Percentiles rank a stretch among this genome's conserved stretches.
phyloP scores from a whole-genome alignment of 2,113 vertebrate species.

The Isurus oxyrinchus region DNA sequence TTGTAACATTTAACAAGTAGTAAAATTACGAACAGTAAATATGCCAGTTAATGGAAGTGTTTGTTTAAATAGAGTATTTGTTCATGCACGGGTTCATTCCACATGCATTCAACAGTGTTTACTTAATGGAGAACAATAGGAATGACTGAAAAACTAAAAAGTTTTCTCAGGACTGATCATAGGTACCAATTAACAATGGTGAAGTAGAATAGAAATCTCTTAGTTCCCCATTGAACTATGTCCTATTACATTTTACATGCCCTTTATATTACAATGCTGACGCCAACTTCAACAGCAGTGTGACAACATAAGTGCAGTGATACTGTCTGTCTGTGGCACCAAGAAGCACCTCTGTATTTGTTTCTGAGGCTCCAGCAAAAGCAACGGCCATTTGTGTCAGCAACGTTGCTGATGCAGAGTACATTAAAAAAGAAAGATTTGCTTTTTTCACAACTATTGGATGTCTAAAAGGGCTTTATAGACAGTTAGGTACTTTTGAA shows the following conservation, averaged over 20 bases:
- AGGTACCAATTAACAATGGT: too few relatives aligned
- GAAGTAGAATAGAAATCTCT: too few relatives aligned
- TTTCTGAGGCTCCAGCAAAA: not conserved
- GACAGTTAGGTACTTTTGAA: not conserved
- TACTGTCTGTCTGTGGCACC: not conserved
- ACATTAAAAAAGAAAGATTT: not conserved
- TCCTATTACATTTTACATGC: not conserved
- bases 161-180: not conserved
- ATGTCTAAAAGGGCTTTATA: not conserved
- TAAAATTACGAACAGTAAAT: not conserved
- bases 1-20: not conserved
- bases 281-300: not conserved
- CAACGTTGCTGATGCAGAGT: not conserved
- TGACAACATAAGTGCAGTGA: not conserved
- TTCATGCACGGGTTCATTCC: not conserved
- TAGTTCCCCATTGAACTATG: not conserved
- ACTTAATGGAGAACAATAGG: not conserved
- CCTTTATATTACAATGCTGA: not conserved
- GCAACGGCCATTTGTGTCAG: not conserved
- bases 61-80: not conserved
- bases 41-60: conserved; percentile 17
- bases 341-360: not conserved
- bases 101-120: conserved; percentile 14
- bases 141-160: not conserved
- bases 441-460: not conserved